Conservation (phyloP, 2,113 vertebrate species). For the Notothenia rossii region DNA sequence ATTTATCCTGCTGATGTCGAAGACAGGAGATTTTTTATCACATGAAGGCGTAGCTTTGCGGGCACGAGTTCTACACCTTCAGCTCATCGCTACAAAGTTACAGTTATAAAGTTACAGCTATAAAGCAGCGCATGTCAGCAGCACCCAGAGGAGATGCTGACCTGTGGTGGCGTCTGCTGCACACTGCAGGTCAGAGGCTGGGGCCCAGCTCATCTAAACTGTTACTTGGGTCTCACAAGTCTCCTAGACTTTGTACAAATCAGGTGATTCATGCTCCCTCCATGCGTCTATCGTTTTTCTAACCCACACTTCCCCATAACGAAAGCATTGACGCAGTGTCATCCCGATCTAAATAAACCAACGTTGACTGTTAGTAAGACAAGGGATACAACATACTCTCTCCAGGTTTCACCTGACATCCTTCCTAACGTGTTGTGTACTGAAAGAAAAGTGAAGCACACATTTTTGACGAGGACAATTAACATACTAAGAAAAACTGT, state of each 20-base stretch:
- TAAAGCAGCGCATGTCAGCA: neutral
- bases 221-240: neutral
- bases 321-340: too few species aligned
- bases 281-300: too few species aligned
- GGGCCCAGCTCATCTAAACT: neutral
- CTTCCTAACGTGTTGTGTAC: neutral
- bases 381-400: neutral
- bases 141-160: neutral
- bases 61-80: neutral
- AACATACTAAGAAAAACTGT: too few species aligned
- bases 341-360: neutral
- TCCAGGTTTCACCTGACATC: neutral
- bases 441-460: too few species aligned
- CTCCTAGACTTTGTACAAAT: neutral
- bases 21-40: constrained; percentile 6
- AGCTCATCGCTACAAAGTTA: neutral
- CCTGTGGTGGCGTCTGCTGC: neutral
- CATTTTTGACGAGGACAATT: too few species aligned
- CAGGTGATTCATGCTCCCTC: too few species aligned
- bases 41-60: neutral
- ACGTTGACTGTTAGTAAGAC: neutral
- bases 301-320: too few species aligned
- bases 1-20: constrained; percentile 17
- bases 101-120: constrained; percentile 10
- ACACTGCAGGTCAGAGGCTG: too few species aligned